Conservation (phyloP, 2,888 invertebrate genomes). For the Dynastes maya region DNA sequence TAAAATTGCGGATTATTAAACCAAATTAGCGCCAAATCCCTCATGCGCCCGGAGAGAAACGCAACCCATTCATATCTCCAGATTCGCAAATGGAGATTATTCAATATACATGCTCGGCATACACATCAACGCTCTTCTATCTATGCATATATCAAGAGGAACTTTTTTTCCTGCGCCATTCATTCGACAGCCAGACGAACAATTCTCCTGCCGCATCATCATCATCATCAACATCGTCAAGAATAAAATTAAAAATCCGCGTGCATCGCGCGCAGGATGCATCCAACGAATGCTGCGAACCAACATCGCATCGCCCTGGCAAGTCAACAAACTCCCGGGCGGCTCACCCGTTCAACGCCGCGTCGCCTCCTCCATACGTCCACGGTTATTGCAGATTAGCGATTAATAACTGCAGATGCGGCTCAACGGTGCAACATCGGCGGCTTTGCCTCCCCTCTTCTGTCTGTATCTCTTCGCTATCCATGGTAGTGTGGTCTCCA, state of each 20-base stretch:
- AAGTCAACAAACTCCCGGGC: slow-evolving; percentile 57
- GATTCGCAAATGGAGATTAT: slow-evolving; percentile 38
- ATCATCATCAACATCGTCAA: slow-evolving; percentile 45
- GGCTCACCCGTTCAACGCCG: background rate
- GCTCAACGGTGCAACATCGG: slow-evolving; percentile 12
- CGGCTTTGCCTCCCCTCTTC: background rate
- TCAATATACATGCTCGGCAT: slow-evolving; percentile 17
- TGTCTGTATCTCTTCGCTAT: too few species aligned
- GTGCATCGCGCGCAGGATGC: slow-evolving; percentile 32
- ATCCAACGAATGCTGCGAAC: slow-evolving; percentile 17
- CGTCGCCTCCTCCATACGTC: slow-evolving; percentile 52
- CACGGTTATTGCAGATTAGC: slow-evolving; percentile 64
- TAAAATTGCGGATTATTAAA: slow-evolving; percentile 42
- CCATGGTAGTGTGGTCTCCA: background rate
- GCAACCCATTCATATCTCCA: slow-evolving; percentile 19
- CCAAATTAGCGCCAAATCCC: slow-evolving; percentile 42
- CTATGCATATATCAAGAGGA: slow-evolving; percentile 28
- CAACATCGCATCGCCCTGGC: slow-evolving; percentile 22
- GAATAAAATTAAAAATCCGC: slow-evolving; percentile 57
- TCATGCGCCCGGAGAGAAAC: background rate
- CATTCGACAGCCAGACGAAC: slow-evolving; percentile 13
- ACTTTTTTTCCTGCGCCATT: background rate
- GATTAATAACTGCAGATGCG: slow-evolving; percentile 64
- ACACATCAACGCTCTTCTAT: slow-evolving; percentile 7
- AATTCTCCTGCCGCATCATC: slow-evolving; percentile 23